Evolutionary conservation across 1,140 invertebrate genomes (phyloP).

Genomic region (Zophobas morio): DNA sequence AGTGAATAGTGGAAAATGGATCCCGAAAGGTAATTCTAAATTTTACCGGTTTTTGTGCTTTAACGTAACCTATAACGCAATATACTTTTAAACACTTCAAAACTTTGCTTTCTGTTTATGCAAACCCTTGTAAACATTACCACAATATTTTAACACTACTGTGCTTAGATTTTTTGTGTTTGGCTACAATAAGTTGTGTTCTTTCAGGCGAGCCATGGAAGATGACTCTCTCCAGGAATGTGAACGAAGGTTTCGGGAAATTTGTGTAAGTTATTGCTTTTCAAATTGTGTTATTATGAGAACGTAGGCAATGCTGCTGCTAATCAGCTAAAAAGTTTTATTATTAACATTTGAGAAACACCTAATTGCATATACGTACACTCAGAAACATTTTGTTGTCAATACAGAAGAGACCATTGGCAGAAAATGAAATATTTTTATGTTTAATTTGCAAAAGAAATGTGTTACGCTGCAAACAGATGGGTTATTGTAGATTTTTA

Average conservation of each 20-base stretch:
- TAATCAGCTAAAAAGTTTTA: constrained; percentile 5
- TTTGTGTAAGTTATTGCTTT: constrained; percentile 22
- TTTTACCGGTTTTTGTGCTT: no score
- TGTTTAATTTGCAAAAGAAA: constrained; percentile 49
- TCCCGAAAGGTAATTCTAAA: no score
- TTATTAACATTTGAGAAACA: background rate
- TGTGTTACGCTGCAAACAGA: constrained; percentile 39
- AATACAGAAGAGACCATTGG: constrained; percentile 39
- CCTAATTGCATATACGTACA: constrained; percentile 14
- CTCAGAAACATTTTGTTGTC: constrained; percentile 50
- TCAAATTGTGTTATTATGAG: constrained; percentile 18
- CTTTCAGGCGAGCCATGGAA: background rate
- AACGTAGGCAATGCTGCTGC: constrained; percentile 3
- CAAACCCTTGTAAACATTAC: no score
- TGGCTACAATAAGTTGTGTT: no score
- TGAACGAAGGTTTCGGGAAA: background rate
- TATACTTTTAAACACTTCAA: no score
- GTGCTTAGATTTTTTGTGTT: no score
- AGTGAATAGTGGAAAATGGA: no score
- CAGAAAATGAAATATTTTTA: constrained; percentile 37
- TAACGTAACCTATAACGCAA: no score
- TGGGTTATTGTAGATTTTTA: no score
- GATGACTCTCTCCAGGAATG: background rate
- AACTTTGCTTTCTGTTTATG: no score
- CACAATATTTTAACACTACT: no score